Percentiles rank a stretch among this genome's conserved stretches.
phyloP scores from a whole-genome alignment of 2,888 invertebrate genomes.

The Anticlea derivata region DNA sequence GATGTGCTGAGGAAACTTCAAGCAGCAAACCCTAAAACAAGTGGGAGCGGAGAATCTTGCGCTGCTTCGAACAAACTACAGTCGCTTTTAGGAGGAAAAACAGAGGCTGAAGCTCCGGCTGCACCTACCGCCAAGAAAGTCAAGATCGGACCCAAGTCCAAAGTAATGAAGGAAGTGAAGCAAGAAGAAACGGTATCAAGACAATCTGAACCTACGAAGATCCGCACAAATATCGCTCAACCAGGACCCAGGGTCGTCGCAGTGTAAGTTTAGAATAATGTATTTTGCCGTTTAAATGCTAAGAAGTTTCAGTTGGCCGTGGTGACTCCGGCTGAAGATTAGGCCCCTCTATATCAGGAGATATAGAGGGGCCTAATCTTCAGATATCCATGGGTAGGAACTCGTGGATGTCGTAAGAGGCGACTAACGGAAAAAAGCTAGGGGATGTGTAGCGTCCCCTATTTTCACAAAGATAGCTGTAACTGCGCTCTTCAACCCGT shows the following conservation, averaged over 20 bases:
- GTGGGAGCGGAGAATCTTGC: conserved; percentile 7
- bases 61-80: conserved; percentile 13
- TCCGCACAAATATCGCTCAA: background rate
- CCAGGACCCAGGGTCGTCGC: background rate
- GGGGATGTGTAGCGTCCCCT: too few relatives aligned
- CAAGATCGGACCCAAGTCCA: conserved; percentile 31
- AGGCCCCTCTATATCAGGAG: too few relatives aligned
- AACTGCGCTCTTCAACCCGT: too few relatives aligned
- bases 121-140: conserved; percentile 11
- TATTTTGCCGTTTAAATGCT: too few relatives aligned
- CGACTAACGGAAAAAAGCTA: too few relatives aligned
- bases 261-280: conserved; percentile 13
- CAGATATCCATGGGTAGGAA: too few relatives aligned
- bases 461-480: too few relatives aligned
- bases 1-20: conserved; percentile 29
- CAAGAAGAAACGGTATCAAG: conserved; percentile 2
- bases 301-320: too few relatives aligned
- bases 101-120: background rate
- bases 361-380: too few relatives aligned
- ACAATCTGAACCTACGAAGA: background rate
- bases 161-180: conserved; percentile 12
- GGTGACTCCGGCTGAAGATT: too few relatives aligned
- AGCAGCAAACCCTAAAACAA: conserved; percentile 16
- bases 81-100: conserved; percentile 13
- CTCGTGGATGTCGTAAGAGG: too few relatives aligned